Percentiles rank a stretch among this genome's conserved stretches.
Conservation (phyloP, 2,797 vertebrate genomes). For the Etheostoma perlongum region DNA sequence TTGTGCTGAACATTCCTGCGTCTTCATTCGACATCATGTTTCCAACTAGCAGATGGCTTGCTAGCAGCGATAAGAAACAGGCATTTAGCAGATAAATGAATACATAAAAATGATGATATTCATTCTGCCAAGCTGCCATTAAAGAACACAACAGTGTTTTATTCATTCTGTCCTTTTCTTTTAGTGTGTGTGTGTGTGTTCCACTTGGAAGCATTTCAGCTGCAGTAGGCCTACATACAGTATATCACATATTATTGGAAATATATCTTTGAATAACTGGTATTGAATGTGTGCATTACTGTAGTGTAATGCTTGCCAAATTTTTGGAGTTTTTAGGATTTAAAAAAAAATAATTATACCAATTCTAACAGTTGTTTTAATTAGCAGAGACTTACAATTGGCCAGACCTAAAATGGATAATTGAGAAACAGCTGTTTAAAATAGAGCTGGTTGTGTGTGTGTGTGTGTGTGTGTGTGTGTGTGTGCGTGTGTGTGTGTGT, state of each 20-base stretch:
- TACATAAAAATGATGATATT: slow-evolving; percentile 68
- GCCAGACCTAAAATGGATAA: not conserved
- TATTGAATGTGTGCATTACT: slow-evolving; percentile 7
- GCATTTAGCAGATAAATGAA: slow-evolving; percentile 68
- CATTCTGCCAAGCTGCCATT: slow-evolving; percentile 45
- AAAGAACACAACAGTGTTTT: slow-evolving; percentile 39
- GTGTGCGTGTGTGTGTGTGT: no score
- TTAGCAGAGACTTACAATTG: not conserved
- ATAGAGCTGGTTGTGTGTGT: not conserved
- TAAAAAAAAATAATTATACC: not conserved
- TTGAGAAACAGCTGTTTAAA: not conserved
- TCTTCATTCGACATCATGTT: slow-evolving; percentile 55
- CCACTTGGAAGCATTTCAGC: slow-evolving; percentile 18
- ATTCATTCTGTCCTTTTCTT: not conserved
- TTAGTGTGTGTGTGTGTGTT: not conserved
- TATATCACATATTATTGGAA: slow-evolving; percentile 5
- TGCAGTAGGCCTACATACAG: not conserved
- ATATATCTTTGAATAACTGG: slow-evolving; percentile 1
- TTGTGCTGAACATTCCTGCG: slow-evolving; percentile 59
- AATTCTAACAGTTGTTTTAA: not conserved
- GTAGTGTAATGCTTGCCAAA: slow-evolving; percentile 1
- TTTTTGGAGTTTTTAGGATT: not conserved
- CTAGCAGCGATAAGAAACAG: slow-evolving; percentile 68
- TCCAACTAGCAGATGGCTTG: slow-evolving; percentile 69
- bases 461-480: no score